These are phyloP conservation scores for Drosophila sucinea DNA, from an alignment of 1,140 invertebrate species.

Conservation along the genomic window DNA sequence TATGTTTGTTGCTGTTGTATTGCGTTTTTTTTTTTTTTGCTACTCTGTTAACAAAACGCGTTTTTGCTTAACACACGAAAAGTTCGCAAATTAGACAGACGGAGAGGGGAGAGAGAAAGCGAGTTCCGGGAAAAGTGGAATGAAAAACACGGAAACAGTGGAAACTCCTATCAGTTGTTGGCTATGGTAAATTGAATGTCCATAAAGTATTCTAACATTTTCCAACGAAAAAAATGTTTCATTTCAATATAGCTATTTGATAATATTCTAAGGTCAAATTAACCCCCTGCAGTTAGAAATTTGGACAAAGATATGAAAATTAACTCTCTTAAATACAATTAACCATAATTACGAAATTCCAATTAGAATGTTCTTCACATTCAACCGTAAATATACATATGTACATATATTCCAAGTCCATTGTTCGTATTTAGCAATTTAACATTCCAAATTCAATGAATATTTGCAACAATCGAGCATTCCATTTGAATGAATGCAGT, in stretches of 20 bases:
- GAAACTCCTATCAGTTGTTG: not conserved
- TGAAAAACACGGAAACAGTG: constrained; percentile 2
- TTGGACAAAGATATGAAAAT: no score
- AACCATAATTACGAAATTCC: no score
- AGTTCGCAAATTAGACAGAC: constrained; percentile 1
- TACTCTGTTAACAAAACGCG: constrained; percentile 41
- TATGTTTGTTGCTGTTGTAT: constrained; percentile 42
- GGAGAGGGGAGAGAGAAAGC: constrained; percentile 21
- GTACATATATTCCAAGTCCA: not conserved
- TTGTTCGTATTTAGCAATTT: no score
- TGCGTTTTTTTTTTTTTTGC: constrained; percentile 10
- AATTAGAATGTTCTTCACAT: no score
- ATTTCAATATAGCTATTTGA: not conserved
- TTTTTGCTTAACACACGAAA: constrained; percentile 41
- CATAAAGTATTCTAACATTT: no score
- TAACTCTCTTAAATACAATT: no score
- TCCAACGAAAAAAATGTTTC: not conserved
- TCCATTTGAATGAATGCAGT: not conserved
- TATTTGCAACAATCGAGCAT: not conserved
- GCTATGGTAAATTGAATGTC: no score
- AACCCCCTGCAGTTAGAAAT: no score
- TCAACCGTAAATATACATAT: not conserved
- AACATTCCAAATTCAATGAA: not conserved
- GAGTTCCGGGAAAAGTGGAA: not conserved
- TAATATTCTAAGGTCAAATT: not conserved